Base-by-base conservation (phyloP, 23 tunicate species). In the Ciona savignyi region DNA sequence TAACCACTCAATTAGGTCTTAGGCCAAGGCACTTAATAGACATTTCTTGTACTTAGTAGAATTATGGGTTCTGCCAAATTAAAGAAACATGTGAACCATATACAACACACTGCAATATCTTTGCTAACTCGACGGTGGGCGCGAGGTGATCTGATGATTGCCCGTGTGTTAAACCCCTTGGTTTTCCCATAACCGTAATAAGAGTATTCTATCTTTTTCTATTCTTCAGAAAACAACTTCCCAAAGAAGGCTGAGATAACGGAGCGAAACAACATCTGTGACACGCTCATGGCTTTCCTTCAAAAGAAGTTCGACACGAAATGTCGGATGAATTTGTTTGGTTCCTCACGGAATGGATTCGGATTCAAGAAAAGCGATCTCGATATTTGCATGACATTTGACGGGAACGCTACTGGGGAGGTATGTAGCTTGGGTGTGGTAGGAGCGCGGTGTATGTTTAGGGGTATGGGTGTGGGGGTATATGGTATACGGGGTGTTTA, bases 261-360 rank as follows among this genome's bases (percentile, higher is more conserved):
- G 26, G 32, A 65, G 25, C 68, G 96, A 3, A 74, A 89, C 34
- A 27, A 49, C 0, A 87, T 89, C 9, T 89, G 96, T 72, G 3
- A 62, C 0, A 48, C 68, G 20, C 60, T 89, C 0, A 62, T 74
- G 22, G 35, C 35, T 0, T 83, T 67, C 63, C 74, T 89, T 0
- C 85, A 76, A 35, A 27, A 6, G 4, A 65, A 78, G 27, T 94
- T 66, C 84, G 70, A 87, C 78, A 23, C 67, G 0, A 60, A 64
- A 9, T 72, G 77, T 6, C 23, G 30, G 23, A 78, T 94, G 80
- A 70, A 51, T 19, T 74, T 95, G 72, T 95, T 95, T 67, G 99
- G 99, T 1, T 88, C 96, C 24, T 89, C 96, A 1, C 63, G 91
- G 33, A 95, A 95, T 62, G 93, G 99, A 1, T 95, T 95, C 67